Base-by-base conservation (phyloP, 37 sponge, comb jelly and placozoan species). In the Halisarca cf. caerulea region DNA sequence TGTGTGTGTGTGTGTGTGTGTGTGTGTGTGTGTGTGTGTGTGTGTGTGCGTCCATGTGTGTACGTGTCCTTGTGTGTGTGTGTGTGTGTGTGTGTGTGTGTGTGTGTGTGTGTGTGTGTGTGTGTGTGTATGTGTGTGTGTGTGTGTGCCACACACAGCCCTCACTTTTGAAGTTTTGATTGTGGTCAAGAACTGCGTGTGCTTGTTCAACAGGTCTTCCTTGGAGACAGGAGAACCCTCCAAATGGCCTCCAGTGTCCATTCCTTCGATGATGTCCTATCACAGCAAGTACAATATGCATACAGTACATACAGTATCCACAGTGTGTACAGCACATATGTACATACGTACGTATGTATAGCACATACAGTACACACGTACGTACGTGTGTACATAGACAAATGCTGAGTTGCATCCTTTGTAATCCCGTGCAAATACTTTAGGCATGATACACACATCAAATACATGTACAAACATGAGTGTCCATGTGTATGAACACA, bases 171-270 rank as follows among this genome's bases (percentile, higher is more conserved):
- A 24, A 28, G 21, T 21, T 57, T 36, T 53, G 14, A 80, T 32
- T 1, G 35, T 80, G 14, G 24, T 28, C 35, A 80, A 9, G 80
- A 80, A 80, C 30, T 80, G 58, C n/a, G 45, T 37, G 24, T 74
- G 77, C 44, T 74, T 74, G 7, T n/a, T 74, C 7, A 74, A 37
- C 18, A 74, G 77, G 24, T 74, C 77, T 44, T 74, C 77, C 77
- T 74, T 74, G 44, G 77, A 74, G 25, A 74, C 43, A 2, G 77
- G 77, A 6, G 77, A 40, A 2, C 77, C 42, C 11, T 74, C 77
- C 25, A 74, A 39, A 41, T 74, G 77, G 25, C 36, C 44, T 18
- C 45, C 45, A 18, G 44, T 74, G 77, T 74, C 77, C 77, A 74
- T 43, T 21, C 77, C 77, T 24, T 74, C 77, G 41, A 74, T 74